Evolutionary conservation across 2,113 vertebrate species (phyloP), one percentile per base, ranked within the genome.

Genomic region (Theristicus caerulescens): DNA sequence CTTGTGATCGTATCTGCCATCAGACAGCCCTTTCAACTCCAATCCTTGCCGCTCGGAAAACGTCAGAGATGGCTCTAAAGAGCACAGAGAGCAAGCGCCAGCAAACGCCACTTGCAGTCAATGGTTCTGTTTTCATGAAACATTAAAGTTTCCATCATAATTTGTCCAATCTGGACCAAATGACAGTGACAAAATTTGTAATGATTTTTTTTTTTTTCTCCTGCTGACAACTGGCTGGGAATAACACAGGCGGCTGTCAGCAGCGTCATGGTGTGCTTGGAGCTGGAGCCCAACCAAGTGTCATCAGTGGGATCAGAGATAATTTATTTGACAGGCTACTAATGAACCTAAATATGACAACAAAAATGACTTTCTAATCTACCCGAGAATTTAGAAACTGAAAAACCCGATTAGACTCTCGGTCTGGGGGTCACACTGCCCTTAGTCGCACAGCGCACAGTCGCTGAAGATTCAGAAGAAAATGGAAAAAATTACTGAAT

Each of bases 271-370:
- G 92, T 70, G 82, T 54, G 89, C 86, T 58, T 47, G 84, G 85
- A 93, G 44, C 82, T 96, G 96, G 84, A 96, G 90, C 72, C 70
- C 85, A 94, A 88, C 78, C 93, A 93, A 81, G 71, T 80, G 78
- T 62, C 92, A 82, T 97, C 81, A 89, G 25, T 3, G 0, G 47
- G 58, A 96, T 91, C 47, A 6, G 93, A 83, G 73, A 83, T 24
- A 93, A 96, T 96, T 96, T 55, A 76, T 95, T 86, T 97, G 90
- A 93, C 82, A 94, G 76, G 57, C 71, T 87, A 34, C 42, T 96
- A 95, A 93, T 92, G 81, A 97, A 94, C 86, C 21, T 72, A 83
- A 93, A 93, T 66, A 84, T 38, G 89, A 69, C 70, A 92, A 93
- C 81, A 82, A 44, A 76, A 94, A 93, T 77, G 1, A 62, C 81